Evolutionary conservation across 2,113 vertebrate species (phyloP).

Genomic region (Paedocypris sp.): DNA sequence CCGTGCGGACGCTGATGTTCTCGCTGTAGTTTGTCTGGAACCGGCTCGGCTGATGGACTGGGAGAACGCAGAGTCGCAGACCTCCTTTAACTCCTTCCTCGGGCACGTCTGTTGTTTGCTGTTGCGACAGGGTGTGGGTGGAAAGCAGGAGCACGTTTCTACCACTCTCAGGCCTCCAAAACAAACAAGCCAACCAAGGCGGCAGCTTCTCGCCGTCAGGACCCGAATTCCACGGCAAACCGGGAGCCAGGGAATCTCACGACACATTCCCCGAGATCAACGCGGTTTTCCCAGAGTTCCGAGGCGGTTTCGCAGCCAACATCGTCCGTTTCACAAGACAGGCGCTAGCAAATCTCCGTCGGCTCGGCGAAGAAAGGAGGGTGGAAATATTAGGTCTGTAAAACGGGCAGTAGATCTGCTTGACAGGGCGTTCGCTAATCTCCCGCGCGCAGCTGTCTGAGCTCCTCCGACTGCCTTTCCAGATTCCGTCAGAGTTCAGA

Average conservation of each 20-base stretch:
- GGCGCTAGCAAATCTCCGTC: neutral
- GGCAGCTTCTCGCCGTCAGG: conserved; percentile 29
- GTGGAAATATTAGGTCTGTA: neutral
- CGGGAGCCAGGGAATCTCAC: conserved; percentile 28
- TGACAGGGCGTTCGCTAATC: conserved; percentile 9
- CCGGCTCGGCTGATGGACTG: too few relatives aligned
- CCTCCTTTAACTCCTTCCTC: too few relatives aligned
- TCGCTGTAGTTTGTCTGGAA: too few relatives aligned
- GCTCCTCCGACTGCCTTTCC: too few relatives aligned
- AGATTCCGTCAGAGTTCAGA: conserved; percentile 9
- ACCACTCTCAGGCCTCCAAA: conserved; percentile 26
- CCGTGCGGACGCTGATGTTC: too few relatives aligned
- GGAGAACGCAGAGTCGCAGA: too few relatives aligned
- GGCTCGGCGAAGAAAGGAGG: neutral
- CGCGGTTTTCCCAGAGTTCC: neutral
- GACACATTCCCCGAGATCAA: neutral
- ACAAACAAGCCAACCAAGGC: conserved; percentile 32
- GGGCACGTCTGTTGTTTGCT: too few relatives aligned
- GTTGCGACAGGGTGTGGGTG: conserved; percentile 38
- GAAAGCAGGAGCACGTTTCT: conserved; percentile 38
- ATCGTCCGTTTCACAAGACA: neutral
- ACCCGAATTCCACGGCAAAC: conserved; percentile 38
- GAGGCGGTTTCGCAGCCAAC: neutral
- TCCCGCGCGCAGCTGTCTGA: conserved; percentile 28
- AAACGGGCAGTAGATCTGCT: conserved; percentile 2